Evolutionary conservation across 1,140 invertebrate species (phyloP).

Genomic region (Spodoptera litura): DNA sequence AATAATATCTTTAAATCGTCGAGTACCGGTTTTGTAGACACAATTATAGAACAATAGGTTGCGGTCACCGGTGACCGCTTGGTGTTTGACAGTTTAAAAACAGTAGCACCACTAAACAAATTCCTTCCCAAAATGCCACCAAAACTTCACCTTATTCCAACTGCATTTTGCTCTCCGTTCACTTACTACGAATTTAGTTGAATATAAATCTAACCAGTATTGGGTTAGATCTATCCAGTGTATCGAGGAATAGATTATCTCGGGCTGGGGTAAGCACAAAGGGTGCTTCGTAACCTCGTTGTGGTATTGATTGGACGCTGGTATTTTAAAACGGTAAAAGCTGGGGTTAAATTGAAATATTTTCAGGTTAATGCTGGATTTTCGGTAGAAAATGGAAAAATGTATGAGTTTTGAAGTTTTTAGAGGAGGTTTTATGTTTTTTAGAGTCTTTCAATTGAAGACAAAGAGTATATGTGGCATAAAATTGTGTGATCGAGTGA

Average conservation of each 20-base stretch:
- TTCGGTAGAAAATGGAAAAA: neutral
- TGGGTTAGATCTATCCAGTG: neutral
- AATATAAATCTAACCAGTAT: slow-evolving; percentile 28
- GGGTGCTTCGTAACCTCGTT: slow-evolving; percentile 25
- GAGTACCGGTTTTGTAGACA: too few relatives aligned
- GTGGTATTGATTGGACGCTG: slow-evolving; percentile 5
- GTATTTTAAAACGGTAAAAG: slow-evolving; percentile 16
- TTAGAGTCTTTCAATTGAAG: too few relatives aligned
- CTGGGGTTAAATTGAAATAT: neutral
- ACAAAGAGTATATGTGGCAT: too few relatives aligned
- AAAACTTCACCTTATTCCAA: neutral
- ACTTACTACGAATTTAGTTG: slow-evolving; percentile 11
- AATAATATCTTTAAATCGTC: too few relatives aligned
- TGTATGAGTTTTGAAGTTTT: neutral
- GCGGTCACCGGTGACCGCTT: too few relatives aligned
- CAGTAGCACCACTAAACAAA: too few relatives aligned
- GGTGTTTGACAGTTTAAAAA: too few relatives aligned
- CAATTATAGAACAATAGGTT: too few relatives aligned
- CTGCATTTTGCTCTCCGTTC: neutral
- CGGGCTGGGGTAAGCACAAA: slow-evolving; percentile 20
- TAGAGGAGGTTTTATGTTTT: too few relatives aligned
- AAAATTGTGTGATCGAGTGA: too few relatives aligned
- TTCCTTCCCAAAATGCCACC: neutral
- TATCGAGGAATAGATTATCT: slow-evolving; percentile 33
- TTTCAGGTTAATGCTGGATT: neutral